A percentile compares a stretch with the other conserved stretches of the same genome.
Evolutionary conservation across 2,888 invertebrate genomes (phyloP).

Genomic region (Netelia melanura): DNA sequence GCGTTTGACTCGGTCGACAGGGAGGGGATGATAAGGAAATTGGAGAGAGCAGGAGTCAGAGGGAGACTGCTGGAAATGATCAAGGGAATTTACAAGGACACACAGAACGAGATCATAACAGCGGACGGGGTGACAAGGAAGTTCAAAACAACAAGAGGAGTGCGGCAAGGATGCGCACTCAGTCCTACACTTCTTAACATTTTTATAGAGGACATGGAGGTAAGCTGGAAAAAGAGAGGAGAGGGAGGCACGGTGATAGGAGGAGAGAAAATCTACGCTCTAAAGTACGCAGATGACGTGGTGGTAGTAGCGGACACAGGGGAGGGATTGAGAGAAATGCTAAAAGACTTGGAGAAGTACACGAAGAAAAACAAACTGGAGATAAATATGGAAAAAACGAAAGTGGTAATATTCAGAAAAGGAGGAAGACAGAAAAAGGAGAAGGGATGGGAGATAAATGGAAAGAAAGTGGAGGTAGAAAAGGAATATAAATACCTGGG

Average conservation of each 20-base stretch:
- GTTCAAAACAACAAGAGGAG: slow-evolving; percentile 54
- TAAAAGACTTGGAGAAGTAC: slow-evolving; percentile 46
- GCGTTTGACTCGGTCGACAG: slow-evolving; percentile 3
- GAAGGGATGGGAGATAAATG: slow-evolving; percentile 50
- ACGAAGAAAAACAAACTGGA: slow-evolving; percentile 35
- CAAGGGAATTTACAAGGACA: slow-evolving; percentile 43
- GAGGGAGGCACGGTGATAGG: slow-evolving; percentile 61
- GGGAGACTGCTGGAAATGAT: slow-evolving; percentile 39
- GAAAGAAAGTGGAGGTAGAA: slow-evolving; percentile 54
- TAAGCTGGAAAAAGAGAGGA: slow-evolving; percentile 34
- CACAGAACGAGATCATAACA: slow-evolving; percentile 54
- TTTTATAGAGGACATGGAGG: slow-evolving; percentile 62
- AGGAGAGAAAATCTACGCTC: slow-evolving; percentile 53
- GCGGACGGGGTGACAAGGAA: slow-evolving; percentile 24
- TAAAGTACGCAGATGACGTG: slow-evolving; percentile 67
- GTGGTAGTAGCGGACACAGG: slow-evolving; percentile 55
- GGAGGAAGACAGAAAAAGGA: slow-evolving; percentile 49
- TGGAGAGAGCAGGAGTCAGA: slow-evolving; percentile 30
- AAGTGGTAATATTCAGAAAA: slow-evolving; percentile 63
- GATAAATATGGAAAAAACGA: slow-evolving; percentile 56
- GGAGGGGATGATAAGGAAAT: background rate
- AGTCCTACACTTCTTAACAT: slow-evolving; percentile 56
- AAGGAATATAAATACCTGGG: slow-evolving; percentile 66
- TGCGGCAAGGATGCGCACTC: slow-evolving; percentile 60
- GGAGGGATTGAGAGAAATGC: slow-evolving; percentile 48